phyloP scores from a whole-genome alignment of 2,888 invertebrate genomes.

The Xanthorhoe spadicearia region DNA sequence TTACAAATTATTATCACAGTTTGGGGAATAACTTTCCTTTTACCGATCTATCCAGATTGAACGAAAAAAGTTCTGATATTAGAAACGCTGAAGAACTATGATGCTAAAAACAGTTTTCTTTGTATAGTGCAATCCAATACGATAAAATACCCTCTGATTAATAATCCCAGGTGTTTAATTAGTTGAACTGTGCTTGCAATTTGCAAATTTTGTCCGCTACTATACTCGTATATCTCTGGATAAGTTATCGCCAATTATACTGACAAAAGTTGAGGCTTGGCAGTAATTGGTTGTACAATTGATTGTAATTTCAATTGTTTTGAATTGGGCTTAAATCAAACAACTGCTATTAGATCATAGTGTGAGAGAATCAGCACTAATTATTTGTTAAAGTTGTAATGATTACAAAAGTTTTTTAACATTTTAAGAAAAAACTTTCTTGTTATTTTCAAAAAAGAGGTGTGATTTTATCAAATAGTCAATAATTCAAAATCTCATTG shows the following conservation, averaged over 20 bases:
- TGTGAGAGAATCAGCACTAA: background rate
- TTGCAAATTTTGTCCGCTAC: slow-evolving; percentile 19
- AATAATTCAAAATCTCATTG: no score
- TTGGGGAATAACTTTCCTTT: no score
- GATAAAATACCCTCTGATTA: slow-evolving; percentile 52
- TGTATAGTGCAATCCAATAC: background rate
- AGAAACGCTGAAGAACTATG: no score
- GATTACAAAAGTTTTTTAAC: no score
- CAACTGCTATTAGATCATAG: background rate
- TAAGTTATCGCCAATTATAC: slow-evolving; percentile 28
- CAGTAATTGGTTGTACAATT: slow-evolving; percentile 11
- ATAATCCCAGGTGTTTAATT: slow-evolving; percentile 72
- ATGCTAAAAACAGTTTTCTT: background rate
- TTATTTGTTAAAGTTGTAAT: background rate
- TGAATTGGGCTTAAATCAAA: background rate
- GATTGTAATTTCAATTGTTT: slow-evolving; percentile 15
- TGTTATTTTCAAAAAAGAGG: no score
- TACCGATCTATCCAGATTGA: no score
- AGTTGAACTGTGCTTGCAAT: slow-evolving; percentile 42
- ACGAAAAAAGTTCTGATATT: no score
- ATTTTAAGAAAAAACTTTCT: no score
- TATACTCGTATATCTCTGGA: slow-evolving; percentile 15
- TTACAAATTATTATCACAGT: no score
- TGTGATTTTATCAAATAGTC: no score
- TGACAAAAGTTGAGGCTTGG: slow-evolving; percentile 31